Evolutionary conservation across 1,140 invertebrate genomes (phyloP).

Genomic region (Pachyrhynchus sulphureomaculatus): DNA sequence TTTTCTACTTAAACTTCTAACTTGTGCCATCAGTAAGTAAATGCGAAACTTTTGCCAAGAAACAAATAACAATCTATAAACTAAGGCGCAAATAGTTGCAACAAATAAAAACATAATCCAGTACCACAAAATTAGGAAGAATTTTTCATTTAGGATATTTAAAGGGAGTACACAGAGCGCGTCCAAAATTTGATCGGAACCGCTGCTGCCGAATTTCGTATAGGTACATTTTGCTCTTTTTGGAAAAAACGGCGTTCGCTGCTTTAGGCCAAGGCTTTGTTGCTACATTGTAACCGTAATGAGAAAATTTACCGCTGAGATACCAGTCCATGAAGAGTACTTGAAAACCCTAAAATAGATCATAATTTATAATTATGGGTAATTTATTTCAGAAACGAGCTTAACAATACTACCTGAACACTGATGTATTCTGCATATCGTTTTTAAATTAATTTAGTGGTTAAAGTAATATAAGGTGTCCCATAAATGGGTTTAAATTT

Average conservation of each 20-base stretch:
- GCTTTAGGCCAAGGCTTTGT: slow-evolving; percentile 53
- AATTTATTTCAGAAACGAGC: too few species aligned
- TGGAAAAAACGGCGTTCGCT: slow-evolving; percentile 68
- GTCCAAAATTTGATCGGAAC: slow-evolving; percentile 61
- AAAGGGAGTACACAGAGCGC: slow-evolving; percentile 72
- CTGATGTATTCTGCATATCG: too few species aligned
- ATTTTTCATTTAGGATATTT: slow-evolving; percentile 80
- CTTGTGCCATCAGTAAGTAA: slow-evolving; percentile 59
- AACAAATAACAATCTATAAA: slow-evolving; percentile 60
- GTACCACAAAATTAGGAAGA: slow-evolving; percentile 78
- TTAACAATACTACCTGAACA: background rate
- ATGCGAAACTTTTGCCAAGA: slow-evolving; percentile 54
- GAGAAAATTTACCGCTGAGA: slow-evolving; percentile 70
- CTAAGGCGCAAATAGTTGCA: slow-evolving; percentile 62
- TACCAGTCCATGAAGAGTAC: slow-evolving; percentile 71
- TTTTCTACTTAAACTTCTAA: slow-evolving; percentile 53
- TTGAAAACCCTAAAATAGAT: slow-evolving; percentile 57
- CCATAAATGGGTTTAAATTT: too few species aligned
- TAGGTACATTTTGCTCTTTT: slow-evolving; percentile 80
- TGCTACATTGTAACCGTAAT: slow-evolving; percentile 65
- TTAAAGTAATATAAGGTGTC: too few species aligned
- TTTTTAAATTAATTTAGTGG: too few species aligned
- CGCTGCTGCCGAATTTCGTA: slow-evolving; percentile 64
- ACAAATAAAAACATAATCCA: slow-evolving; percentile 73
- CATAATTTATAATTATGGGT: too few species aligned